phyloP scores from a whole-genome alignment of 1,140 invertebrate genomes.

The Odontomachus brunneus region DNA sequence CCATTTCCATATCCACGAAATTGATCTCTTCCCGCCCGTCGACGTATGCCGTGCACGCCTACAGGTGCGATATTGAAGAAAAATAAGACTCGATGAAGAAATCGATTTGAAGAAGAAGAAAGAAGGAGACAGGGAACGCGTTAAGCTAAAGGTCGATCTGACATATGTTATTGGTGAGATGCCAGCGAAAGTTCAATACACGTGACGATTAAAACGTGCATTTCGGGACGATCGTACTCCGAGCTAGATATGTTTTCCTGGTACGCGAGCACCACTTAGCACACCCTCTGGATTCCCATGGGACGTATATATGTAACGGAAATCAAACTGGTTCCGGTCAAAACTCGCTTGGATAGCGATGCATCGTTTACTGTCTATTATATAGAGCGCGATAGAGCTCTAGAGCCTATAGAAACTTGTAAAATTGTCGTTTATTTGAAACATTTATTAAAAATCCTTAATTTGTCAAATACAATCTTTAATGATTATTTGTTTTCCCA shows the following conservation, averaged over 20 bases:
- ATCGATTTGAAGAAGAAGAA: background rate
- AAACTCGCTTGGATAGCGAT: background rate
- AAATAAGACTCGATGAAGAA: background rate
- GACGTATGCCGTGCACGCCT: background rate
- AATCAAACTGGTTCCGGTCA: slow-evolving; percentile 15
- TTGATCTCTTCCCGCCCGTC: background rate
- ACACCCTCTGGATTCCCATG: slow-evolving; percentile 81
- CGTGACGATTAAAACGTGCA: slow-evolving; percentile 58
- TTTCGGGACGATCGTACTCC: slow-evolving; percentile 63
- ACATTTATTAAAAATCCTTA: background rate
- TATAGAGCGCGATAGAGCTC: background rate
- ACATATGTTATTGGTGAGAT: background rate
- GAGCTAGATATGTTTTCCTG: slow-evolving; percentile 65
- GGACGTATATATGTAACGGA: slow-evolving; percentile 60
- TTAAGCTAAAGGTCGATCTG: slow-evolving; percentile 25
- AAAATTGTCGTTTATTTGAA: background rate
- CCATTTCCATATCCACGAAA: background rate
- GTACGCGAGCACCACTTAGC: slow-evolving; percentile 78
- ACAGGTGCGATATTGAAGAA: background rate
- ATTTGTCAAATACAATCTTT: background rate
- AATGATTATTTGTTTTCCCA: background rate
- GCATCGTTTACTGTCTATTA: background rate
- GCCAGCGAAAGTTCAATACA: slow-evolving; percentile 22
- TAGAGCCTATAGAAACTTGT: background rate
- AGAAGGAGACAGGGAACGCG: background rate